Conservation (phyloP, 2,113 vertebrate species). For the Brachionichthys hirsutus region DNA sequence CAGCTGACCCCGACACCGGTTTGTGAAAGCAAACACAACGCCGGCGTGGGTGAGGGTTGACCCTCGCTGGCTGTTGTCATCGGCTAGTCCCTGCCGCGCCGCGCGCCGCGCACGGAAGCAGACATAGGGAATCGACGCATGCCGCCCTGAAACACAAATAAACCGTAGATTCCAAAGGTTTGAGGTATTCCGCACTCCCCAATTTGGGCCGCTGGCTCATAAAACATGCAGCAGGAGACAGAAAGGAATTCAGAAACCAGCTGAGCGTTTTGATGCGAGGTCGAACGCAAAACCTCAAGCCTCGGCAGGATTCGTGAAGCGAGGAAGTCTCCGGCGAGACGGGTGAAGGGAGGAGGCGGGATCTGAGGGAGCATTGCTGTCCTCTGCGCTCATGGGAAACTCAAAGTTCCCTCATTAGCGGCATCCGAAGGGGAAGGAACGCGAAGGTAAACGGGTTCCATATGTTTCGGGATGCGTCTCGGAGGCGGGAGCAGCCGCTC, state of each 20-base stretch:
- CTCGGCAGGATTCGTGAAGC: slow-evolving; percentile 13
- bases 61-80: slow-evolving; percentile 31
- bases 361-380: slow-evolving; percentile 7
- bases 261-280: neutral
- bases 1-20: too few species aligned
- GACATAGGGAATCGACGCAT: slow-evolving; percentile 31
- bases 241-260: slow-evolving; percentile 24
- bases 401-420: slow-evolving; percentile 59
- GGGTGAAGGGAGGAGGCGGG: slow-evolving; percentile 11
- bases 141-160: slow-evolving; percentile 42
- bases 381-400: slow-evolving; percentile 22
- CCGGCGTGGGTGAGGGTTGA: slow-evolving; percentile 5
- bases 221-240: slow-evolving; percentile 6
- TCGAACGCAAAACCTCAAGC: slow-evolving; percentile 5
- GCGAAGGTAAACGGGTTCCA: slow-evolving; percentile 52
- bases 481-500: slow-evolving; percentile 29
- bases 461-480: slow-evolving; percentile 60
- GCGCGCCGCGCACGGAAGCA: slow-evolving; percentile 1
- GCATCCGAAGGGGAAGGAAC: slow-evolving; percentile 57
- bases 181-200: slow-evolving; percentile 20
- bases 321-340: slow-evolving; percentile 14
- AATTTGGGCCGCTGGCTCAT: slow-evolving; percentile 18
- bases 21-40: neutral
- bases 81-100: slow-evolving; percentile 25
- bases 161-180: slow-evolving; percentile 37